Percentiles rank a stretch among this genome's conserved stretches.
phyloP scores from a whole-genome alignment of 2,888 invertebrate species.

The Automeris io region DNA sequence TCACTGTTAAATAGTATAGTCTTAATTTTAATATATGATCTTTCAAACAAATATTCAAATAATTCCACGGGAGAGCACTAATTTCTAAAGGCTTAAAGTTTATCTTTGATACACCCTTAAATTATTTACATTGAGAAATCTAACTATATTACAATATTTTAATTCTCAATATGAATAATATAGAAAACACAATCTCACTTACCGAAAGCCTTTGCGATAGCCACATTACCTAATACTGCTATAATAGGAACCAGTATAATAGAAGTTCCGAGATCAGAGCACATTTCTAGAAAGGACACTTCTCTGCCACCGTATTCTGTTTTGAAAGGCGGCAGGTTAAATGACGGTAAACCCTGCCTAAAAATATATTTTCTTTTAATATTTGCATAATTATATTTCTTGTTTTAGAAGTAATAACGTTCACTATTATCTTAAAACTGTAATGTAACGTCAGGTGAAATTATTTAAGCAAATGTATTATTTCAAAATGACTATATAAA shows the following conservation, averaged over 20 bases:
- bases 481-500: too few relatives aligned
- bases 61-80: too few relatives aligned
- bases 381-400: too few relatives aligned
- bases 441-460: too few relatives aligned
- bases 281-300: slow-evolving; percentile 81
- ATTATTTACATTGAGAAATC: too few relatives aligned
- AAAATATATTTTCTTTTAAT: slow-evolving; percentile 14
- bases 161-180: neutral
- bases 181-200: slow-evolving; percentile 32
- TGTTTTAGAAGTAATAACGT: too few relatives aligned
- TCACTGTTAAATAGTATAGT: too few relatives aligned
- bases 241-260: slow-evolving; percentile 92
- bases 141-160: neutral
- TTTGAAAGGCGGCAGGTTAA: slow-evolving; percentile 83
- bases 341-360: slow-evolving; percentile 83
- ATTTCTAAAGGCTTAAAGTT: too few relatives aligned
- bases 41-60: too few relatives aligned
- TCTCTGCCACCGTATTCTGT: slow-evolving; percentile 78
- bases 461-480: too few relatives aligned
- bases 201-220: slow-evolving; percentile 97
- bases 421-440: too few relatives aligned
- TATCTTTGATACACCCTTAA: neutral
- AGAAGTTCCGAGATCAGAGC: slow-evolving; percentile 88
- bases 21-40: too few relatives aligned
- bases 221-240: slow-evolving; percentile 94